Percentiles rank a stretch among this genome's conserved stretches.
These are phyloP conservation scores for Ceratina australensis DNA, from an alignment of 1,140 invertebrate species.

Conservation along the genomic window DNA sequence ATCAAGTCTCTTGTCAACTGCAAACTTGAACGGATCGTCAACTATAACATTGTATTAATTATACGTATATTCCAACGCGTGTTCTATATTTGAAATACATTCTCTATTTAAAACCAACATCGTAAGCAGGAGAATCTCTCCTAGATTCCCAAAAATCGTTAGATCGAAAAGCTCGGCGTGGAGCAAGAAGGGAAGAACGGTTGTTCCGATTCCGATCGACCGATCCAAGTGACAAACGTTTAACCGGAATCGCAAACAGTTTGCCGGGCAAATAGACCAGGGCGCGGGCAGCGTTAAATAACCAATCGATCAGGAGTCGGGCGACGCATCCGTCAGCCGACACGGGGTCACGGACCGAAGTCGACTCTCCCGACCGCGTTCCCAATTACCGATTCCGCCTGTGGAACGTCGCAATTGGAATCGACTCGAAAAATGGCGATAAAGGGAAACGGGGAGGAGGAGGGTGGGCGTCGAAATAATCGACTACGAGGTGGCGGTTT, in stretches of 20 bases:
- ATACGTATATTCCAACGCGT: too few relatives aligned
- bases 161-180: background rate
- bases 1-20: too few relatives aligned
- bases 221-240: slow-evolving; percentile 19
- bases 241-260: slow-evolving; percentile 35
- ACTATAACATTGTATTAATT: too few relatives aligned
- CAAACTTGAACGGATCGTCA: too few relatives aligned
- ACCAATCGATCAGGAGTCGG: slow-evolving; percentile 33
- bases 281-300: slow-evolving; percentile 35
- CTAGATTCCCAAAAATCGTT: too few relatives aligned
- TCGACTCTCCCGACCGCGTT: slow-evolving; percentile 1
- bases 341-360: too few relatives aligned
- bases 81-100: too few relatives aligned
- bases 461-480: background rate
- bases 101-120: too few relatives aligned
- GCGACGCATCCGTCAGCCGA: background rate
- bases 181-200: background rate
- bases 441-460: background rate
- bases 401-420: slow-evolving; percentile 31
- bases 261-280: slow-evolving; percentile 36
- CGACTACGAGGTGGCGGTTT: background rate
- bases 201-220: too few relatives aligned
- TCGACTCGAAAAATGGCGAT: slow-evolving; percentile 15
- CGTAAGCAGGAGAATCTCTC: too few relatives aligned
- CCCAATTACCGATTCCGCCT: slow-evolving; percentile 20